A percentile compares a stretch with the other conserved stretches of the same genome.
Conservation (phyloP, 2,888 invertebrate genomes). For the Malacosoma neustria region DNA sequence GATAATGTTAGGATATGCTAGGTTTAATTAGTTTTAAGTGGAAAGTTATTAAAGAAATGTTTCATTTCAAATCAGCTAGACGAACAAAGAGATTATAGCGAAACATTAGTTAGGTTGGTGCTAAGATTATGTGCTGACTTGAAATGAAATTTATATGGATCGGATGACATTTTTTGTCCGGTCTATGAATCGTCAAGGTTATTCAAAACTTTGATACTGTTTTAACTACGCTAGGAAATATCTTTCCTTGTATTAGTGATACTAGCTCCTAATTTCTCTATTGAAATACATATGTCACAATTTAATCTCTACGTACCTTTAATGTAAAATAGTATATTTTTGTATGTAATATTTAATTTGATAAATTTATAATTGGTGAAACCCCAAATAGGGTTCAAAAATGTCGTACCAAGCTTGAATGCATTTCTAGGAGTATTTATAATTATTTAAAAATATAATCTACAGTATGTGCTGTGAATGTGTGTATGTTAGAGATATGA, state of each 20-base stretch:
- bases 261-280: slow-evolving; percentile 71
- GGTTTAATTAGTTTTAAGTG: slow-evolving; percentile 35
- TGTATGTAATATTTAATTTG: slow-evolving; percentile 62
- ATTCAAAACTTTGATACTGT: slow-evolving; percentile 29
- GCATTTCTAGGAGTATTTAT: slow-evolving; percentile 73
- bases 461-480: slow-evolving; percentile 67
- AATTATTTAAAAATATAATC: slow-evolving; percentile 62
- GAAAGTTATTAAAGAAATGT: slow-evolving; percentile 39
- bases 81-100: slow-evolving; percentile 23
- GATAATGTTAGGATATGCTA: slow-evolving; percentile 49
- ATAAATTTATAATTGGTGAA: slow-evolving; percentile 48
- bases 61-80: slow-evolving; percentile 67
- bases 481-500: slow-evolving; percentile 42
- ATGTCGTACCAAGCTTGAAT: slow-evolving; percentile 71
- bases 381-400: slow-evolving; percentile 31
- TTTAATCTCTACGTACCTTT: slow-evolving; percentile 53
- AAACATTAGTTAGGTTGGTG: slow-evolving; percentile 38
- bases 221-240: slow-evolving; percentile 56
- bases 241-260: slow-evolving; percentile 72
- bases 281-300: slow-evolving; percentile 63
- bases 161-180: slow-evolving; percentile 70
- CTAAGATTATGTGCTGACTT: slow-evolving; percentile 55
- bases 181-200: slow-evolving; percentile 43
- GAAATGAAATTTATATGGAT: slow-evolving; percentile 63
- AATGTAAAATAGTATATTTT: too few relatives aligned